A percentile compares a stretch with the other conserved stretches of the same genome.
These are phyloP conservation scores for Meloidogyne exigua DNA, from an alignment of 1,140 invertebrate species.

Conservation along the genomic window DNA sequence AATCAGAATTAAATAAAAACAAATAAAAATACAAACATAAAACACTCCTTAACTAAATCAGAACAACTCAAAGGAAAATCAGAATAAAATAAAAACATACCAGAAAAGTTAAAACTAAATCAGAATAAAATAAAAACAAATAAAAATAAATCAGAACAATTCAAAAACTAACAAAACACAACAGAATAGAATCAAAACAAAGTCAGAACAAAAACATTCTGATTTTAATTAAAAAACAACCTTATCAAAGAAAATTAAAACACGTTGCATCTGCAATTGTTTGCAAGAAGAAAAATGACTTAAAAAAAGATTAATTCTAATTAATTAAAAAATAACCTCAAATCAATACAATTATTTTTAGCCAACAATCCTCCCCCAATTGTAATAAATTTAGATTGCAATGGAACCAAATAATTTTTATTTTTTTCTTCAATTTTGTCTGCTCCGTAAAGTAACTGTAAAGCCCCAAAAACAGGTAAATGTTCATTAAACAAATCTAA, in stretches of 20 bases:
- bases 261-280: slow-evolving; percentile 2
- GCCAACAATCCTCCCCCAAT: slow-evolving; percentile 2
- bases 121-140: no score
- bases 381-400: slow-evolving; percentile 14
- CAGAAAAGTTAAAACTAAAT: no score
- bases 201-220: background rate
- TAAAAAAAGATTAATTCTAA: background rate
- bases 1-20: background rate
- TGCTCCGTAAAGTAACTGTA: slow-evolving; percentile 10
- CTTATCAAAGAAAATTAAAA: slow-evolving; percentile 37
- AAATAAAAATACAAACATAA: no score
- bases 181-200: no score
- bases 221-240: slow-evolving; percentile 9
- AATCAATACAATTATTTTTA: slow-evolving; percentile 5
- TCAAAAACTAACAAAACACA: no score
- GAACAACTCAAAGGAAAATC: no score
- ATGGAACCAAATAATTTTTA: slow-evolving; percentile 14
- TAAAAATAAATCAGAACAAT: no score
- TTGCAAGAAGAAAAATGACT: slow-evolving; percentile 18
- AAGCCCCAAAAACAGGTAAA: slow-evolving; percentile 17
- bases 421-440: background rate
- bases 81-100: no score
- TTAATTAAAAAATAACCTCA: slow-evolving; percentile 1
- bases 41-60: no score
- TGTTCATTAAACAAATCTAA: slow-evolving; percentile 1